Conservation (phyloP, 92 coral and sea anemone species). For the Scolanthus callimorphus region DNA sequence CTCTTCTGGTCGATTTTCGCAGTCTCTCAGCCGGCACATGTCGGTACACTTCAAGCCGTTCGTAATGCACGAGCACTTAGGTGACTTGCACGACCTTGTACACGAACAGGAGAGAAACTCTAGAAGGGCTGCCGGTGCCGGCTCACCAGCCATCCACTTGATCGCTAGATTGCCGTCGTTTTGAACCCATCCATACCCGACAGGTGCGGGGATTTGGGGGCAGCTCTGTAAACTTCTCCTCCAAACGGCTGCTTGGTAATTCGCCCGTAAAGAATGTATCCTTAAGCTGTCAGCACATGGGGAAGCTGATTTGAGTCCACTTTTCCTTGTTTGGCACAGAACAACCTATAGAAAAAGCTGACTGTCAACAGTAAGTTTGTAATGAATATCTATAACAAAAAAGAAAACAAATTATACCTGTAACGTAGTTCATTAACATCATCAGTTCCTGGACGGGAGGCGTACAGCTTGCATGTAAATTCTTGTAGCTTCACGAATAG, state of each 20-base stretch:
- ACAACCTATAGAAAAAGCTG: conserved; percentile 14
- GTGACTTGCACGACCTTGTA: conserved; percentile 15
- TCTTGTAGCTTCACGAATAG: conserved; percentile 24
- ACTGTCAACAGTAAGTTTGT: neutral
- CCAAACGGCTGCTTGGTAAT: conserved; percentile 45
- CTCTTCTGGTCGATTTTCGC: conserved; percentile 32
- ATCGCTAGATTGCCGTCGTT: conserved; percentile 23
- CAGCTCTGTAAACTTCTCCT: conserved; percentile 23
- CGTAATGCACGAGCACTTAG: conserved; percentile 36
- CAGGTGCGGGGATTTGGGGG: conserved; percentile 24
- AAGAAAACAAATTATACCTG: neutral
- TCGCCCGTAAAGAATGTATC: conserved; percentile 33
- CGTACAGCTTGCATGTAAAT: conserved; percentile 23
- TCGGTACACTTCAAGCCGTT: conserved; percentile 58
- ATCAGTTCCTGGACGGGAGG: conserved; percentile 28
- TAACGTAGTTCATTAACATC: conserved; percentile 32
- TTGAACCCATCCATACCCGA: conserved; percentile 22
- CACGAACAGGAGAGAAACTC: conserved; percentile 38
- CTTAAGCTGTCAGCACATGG: conserved; percentile 37
- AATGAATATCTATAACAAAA: neutral
- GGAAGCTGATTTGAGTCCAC: conserved; percentile 12
- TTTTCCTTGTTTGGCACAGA: conserved; percentile 15
- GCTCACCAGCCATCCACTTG: conserved; percentile 41
- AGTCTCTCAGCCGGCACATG: conserved; percentile 40
- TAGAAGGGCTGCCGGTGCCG: conserved; percentile 43